These are phyloP conservation scores for Poecile atricapillus DNA, from an alignment of 2,113 vertebrate species.

Conservation along the genomic window DNA sequence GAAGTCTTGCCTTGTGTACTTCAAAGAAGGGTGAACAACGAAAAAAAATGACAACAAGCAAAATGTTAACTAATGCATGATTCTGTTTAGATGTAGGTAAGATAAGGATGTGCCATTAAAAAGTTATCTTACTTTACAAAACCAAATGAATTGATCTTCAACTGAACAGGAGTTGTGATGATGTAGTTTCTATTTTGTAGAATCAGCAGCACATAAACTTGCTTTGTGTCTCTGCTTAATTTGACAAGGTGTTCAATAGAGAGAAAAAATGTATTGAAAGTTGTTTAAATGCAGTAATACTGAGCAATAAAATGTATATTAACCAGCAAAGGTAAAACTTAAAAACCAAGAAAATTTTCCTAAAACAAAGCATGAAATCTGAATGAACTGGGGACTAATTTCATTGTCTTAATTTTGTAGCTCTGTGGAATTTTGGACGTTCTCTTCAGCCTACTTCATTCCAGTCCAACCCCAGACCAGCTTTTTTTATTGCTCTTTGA, in stretches of 20 bases:
- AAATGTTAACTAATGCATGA: accelerated
- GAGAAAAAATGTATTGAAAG: neutral
- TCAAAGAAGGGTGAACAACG: neutral
- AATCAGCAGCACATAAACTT: neutral
- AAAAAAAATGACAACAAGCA: neutral
- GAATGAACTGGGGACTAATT: neutral
- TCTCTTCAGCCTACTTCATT: conserved; percentile 85
- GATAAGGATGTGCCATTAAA: neutral
- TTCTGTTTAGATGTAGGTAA: neutral
- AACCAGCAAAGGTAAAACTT: neutral
- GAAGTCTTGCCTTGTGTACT: neutral
- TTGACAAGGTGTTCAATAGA: neutral
- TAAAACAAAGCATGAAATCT: neutral
- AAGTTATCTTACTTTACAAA: neutral
- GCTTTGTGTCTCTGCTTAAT: neutral
- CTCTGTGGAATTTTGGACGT: conserved; percentile 86
- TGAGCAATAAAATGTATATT: neutral
- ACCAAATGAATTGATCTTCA: neutral
- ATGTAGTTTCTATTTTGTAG: neutral
- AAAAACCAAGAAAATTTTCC: neutral
- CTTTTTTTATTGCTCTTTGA: conserved; percentile 94
- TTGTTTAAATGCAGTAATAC: neutral
- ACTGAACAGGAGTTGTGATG: neutral
- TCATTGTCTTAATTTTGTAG: conserved; percentile 69
- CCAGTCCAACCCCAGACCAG: conserved; percentile 86